These are phyloP conservation scores for Lucilia cuprina DNA, from an alignment of 1,140 invertebrate species.

Conservation along the genomic window DNA sequence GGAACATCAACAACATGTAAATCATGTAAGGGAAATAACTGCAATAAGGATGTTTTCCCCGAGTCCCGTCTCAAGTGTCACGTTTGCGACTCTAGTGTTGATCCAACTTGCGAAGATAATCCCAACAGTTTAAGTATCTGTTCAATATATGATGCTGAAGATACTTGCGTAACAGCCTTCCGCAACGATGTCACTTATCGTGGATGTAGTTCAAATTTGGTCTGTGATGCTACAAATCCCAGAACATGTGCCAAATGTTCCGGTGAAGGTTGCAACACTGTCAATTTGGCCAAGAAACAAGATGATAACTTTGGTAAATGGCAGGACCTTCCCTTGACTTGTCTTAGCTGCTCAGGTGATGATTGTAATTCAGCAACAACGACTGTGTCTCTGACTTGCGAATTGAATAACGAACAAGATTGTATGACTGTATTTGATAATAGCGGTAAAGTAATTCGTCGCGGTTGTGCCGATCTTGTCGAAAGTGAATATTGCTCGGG, in stretches of 20 bases:
- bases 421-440: slow-evolving; percentile 53
- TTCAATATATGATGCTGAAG: slow-evolving; percentile 43
- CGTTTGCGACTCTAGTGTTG: slow-evolving; percentile 49
- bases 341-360: slow-evolving; percentile 43
- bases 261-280: slow-evolving; percentile 51
- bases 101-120: slow-evolving; percentile 42
- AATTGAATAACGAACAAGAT: slow-evolving; percentile 55
- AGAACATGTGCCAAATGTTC: slow-evolving; percentile 48
- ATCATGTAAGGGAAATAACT: slow-evolving; percentile 45
- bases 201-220: slow-evolving; percentile 46
- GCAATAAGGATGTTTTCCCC: slow-evolving; percentile 50
- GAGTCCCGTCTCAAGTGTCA: slow-evolving; percentile 48
- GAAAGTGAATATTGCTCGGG: slow-evolving; percentile 43
- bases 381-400: slow-evolving; percentile 32
- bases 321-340: slow-evolving; percentile 56
- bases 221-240: slow-evolving; percentile 46
- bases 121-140: slow-evolving; percentile 49
- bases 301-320: slow-evolving; percentile 57
- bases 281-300: slow-evolving; percentile 41
- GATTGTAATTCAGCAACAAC: background rate
- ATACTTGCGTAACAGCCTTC: slow-evolving; percentile 52
- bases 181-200: slow-evolving; percentile 48
- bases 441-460: slow-evolving; percentile 41
- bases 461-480: slow-evolving; percentile 51
- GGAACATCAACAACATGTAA: slow-evolving; percentile 47